These are phyloP conservation scores for Heliothis peltigera DNA, from an alignment of 2,888 invertebrate genomes.

Conservation along the genomic window DNA sequence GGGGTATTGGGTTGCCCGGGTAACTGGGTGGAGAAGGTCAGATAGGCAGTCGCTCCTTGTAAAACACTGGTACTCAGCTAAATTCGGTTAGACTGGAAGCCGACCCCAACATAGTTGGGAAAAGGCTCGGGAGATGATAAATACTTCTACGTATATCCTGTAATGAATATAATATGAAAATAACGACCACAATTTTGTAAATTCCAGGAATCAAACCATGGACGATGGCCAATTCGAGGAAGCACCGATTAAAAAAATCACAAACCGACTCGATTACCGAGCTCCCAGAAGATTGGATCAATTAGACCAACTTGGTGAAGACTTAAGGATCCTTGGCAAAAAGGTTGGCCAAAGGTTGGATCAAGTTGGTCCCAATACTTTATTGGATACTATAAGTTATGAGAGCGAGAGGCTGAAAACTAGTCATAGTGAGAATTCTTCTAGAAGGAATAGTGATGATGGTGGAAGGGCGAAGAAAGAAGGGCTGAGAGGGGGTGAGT, in stretches of 20 bases:
- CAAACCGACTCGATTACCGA: conserved; percentile 64
- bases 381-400: conserved; percentile 77
- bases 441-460: conserved; percentile 84
- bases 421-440: conserved; percentile 81
- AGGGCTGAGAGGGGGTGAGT: conserved; percentile 74
- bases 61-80: too few relatives aligned
- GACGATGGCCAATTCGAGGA: conserved; percentile 77
- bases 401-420: conserved; percentile 79
- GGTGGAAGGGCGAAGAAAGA: conserved; percentile 74
- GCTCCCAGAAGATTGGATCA: conserved; percentile 66
- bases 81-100: too few relatives aligned
- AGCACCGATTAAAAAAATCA: conserved; percentile 68
- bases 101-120: too few relatives aligned
- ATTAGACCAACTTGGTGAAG: conserved; percentile 57
- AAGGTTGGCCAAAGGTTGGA: conserved; percentile 62
- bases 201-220: conserved; percentile 72
- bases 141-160: too few relatives aligned
- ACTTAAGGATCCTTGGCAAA: conserved; percentile 62
- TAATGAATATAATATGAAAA: too few relatives aligned
- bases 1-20: too few relatives aligned
- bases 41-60: too few relatives aligned
- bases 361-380: conserved; percentile 57
- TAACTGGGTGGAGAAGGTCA: too few relatives aligned
- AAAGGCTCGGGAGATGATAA: too few relatives aligned
- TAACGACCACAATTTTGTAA: not conserved